Base-by-base conservation (phyloP, 1,140 invertebrate species). In the Zaprionus inermis region DNA sequence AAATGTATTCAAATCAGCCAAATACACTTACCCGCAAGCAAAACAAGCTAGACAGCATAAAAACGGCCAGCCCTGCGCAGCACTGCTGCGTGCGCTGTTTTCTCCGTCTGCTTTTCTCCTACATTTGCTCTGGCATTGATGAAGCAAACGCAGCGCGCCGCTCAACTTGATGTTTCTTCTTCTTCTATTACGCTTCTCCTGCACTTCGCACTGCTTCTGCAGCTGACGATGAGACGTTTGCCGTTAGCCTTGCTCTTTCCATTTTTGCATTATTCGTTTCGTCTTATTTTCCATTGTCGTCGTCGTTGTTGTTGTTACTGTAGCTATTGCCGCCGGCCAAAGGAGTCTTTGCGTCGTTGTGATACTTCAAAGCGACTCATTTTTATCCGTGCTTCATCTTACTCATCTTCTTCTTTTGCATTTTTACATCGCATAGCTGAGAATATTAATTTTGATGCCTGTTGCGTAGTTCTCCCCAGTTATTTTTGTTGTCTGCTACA, bases 381-480 rank as follows among this genome's bases (percentile, higher is more conserved):
- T 79, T 72, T 76, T 75, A 67, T 73, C 58, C 54, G 41, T 36
- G 34, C 41, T 72, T 24, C 56, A 30, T 55, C 67, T 52, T 11
- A 10, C n/a, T 46, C 59, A 30, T 12, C 72, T 34, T 28, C 67
- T 32, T 24, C 20, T n/a, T 72, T 76, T 73, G 81, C 72, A 77
- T 83, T 84, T 83, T 70, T 73, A 32, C 81, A 55, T 65, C 76
- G 81, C 81, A 83, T 84, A 84, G 34, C 72, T 66, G 79, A 82
- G 83, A 73, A 88, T 82, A 86, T 86, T 86, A 86, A 86, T 86
- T 86, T 86, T 88, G 79, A 86, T 86, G 71, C 76, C 55, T 56
- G 22, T 28, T 60, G 34, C 18, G 16, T 18, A 49, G 18, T 49
- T 49, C 14, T 18, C 16, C 30, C 30, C 5, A 5, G 51, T 54